These are phyloP conservation scores for Artibeus jamaicensis DNA, from an alignment of 2,797 vertebrate species.

Conservation along the genomic window DNA sequence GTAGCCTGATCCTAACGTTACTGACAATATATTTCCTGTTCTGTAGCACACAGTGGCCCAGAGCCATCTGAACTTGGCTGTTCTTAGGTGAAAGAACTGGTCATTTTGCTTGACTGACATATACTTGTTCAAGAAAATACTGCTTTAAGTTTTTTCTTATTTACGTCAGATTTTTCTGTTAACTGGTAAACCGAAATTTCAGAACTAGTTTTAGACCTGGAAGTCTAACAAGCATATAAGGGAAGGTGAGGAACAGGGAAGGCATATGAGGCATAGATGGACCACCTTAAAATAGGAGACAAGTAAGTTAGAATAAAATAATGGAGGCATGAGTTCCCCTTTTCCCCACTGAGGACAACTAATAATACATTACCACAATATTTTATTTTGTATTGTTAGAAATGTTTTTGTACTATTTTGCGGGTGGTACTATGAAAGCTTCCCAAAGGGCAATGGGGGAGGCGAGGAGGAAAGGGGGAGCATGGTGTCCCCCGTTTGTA, in stretches of 20 bases:
- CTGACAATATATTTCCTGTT: not conserved
- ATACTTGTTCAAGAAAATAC: conserved; percentile 9
- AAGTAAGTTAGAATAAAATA: not conserved
- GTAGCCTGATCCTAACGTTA: not conserved
- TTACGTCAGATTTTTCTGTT: not conserved
- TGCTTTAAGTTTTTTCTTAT: conserved; percentile 29
- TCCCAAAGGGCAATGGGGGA: not conserved
- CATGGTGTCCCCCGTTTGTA: not conserved
- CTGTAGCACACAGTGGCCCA: not conserved
- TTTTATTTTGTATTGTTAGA: conserved; percentile 24
- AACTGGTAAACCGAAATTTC: conserved; percentile 44
- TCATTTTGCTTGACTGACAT: conserved; percentile 2
- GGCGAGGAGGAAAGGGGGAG: not conserved
- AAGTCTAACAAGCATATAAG: not conserved
- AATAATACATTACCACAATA: not conserved
- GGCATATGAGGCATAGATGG: not conserved
- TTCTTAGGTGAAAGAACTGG: not conserved
- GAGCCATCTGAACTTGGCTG: not conserved
- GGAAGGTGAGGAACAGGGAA: not conserved
- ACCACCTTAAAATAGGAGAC: not conserved
- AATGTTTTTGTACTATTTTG: conserved; percentile 11
- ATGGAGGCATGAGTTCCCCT: not conserved
- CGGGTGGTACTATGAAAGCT: not conserved
- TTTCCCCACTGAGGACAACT: not conserved
- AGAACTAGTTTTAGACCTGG: not conserved